Evolutionary conservation across 2,888 invertebrate species (phyloP).

Genomic region (Cataglyphis altisquamis): DNA sequence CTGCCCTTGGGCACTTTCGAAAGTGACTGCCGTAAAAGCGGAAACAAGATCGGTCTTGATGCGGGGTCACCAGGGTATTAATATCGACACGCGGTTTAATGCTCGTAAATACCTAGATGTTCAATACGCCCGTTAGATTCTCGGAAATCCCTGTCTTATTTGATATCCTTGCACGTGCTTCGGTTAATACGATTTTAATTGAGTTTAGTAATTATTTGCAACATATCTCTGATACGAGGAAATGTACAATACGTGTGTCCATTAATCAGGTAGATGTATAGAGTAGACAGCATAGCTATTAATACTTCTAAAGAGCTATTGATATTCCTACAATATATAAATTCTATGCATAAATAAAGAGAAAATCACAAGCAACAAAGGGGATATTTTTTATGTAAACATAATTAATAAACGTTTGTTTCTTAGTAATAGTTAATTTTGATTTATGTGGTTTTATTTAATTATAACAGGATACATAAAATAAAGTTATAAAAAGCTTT

Average conservation of each 20-base stretch:
- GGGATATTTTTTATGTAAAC: not conserved
- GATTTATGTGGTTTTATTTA: not conserved
- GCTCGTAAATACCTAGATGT: conserved; percentile 38
- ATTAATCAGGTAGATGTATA: not conserved
- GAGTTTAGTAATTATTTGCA: not conserved
- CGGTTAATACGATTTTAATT: conserved; percentile 24
- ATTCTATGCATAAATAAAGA: not conserved
- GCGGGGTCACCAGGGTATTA: conserved; percentile 58
- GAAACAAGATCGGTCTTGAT: conserved; percentile 58
- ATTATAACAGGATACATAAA: not conserved
- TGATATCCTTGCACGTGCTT: conserved; percentile 17
- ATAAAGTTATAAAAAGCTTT: not conserved
- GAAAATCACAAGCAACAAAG: not conserved
- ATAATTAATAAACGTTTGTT: not conserved
- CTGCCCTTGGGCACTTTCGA: conserved; percentile 23
- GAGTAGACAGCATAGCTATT: not conserved
- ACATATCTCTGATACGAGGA: not conserved
- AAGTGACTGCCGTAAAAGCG: conserved; percentile 34
- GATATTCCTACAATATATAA: not conserved
- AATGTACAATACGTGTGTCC: not conserved
- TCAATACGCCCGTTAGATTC: conserved; percentile 14
- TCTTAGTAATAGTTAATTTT: not conserved
- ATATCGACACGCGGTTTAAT: conserved; percentile 66
- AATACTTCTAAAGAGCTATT: conserved; percentile 6
- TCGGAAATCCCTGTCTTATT: conserved; percentile 32